phyloP scores from a whole-genome alignment of 1,140 invertebrate species.

The Aphidius gifuensis region DNA sequence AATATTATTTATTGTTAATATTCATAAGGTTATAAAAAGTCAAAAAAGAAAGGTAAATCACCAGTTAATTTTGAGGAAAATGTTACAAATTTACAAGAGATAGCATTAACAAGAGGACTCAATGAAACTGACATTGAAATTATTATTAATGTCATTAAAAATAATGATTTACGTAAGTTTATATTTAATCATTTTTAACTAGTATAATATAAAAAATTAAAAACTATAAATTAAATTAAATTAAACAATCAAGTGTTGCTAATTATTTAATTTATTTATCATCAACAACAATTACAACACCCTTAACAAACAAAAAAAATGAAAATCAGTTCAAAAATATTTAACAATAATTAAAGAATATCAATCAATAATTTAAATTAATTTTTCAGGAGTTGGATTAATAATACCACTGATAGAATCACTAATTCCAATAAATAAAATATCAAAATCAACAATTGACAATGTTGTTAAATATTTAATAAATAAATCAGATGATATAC shows the following conservation, averaged over 20 bases:
- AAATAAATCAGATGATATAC: constrained; percentile 27
- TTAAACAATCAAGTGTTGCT: too few relatives aligned
- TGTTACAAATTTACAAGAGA: constrained; percentile 27
- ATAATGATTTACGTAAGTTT: constrained; percentile 29
- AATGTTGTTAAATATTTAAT: constrained; percentile 38
- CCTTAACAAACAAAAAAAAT: too few relatives aligned
- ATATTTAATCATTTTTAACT: too few relatives aligned
- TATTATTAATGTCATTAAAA: constrained; percentile 29
- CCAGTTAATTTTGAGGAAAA: constrained; percentile 18
- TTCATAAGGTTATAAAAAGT: too few relatives aligned
- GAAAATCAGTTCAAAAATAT: too few relatives aligned
- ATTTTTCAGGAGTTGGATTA: constrained; percentile 32
- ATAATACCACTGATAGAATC: constrained; percentile 38
- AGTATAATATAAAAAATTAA: too few relatives aligned
- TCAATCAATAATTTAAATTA: background rate
- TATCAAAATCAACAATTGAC: constrained; percentile 31
- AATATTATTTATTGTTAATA: too few relatives aligned
- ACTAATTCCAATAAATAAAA: constrained; percentile 37
- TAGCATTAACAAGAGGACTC: constrained; percentile 32
- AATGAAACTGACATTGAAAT: constrained; percentile 29
- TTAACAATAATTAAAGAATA: background rate
- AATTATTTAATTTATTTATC: too few relatives aligned
- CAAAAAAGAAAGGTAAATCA: constrained; percentile 19
- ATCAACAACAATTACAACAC: too few relatives aligned
- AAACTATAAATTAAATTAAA: too few relatives aligned